Evolutionary conservation across 2,113 vertebrate species (phyloP), one percentile per base, ranked within the genome.

Genomic region (Hippocampus mohnikei): DNA sequence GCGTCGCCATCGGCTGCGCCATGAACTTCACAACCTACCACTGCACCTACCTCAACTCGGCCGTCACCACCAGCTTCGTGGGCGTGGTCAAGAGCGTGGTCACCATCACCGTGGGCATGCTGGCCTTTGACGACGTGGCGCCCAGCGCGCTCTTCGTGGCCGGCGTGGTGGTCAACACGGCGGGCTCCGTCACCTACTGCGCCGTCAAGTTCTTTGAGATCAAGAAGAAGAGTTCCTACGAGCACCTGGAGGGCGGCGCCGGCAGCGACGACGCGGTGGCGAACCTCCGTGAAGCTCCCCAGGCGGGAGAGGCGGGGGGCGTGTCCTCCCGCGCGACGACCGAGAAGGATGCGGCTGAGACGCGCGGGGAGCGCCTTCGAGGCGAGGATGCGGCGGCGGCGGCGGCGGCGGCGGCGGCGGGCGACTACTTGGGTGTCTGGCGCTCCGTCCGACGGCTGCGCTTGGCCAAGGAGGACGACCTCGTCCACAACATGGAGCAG

Each of bases 21-120:
- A 98, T 99, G 96, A 98, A 98, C 91, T 98, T 99, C 90, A 99
- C 97, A 83, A 99, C 97, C 4, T 90, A 98, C 48, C 96, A 98
- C 83, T 99, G 97, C 84, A 99, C 97, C 72, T 98, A 98, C 88
- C 95, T 98, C 89, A 99, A 99, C 93, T 99, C 97, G 0, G 97
- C 97, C 0, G 96, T 99, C 88, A 99, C 97, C 90, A 99, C 97
- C 87, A 99, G 97, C 90, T 99, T 99, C 1, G 97, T 99, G 2
- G 97, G 97, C 10, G 97, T 99, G 84, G 96, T 98, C 76, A 99
- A 99, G 88, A 98, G 96, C 91, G 94, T 98, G 53, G 96, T 94
- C 77, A 99, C 97, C 73, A 98, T 98, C 88, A 98, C 97, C 0
- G 97, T 99, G 27, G 97, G 97, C 71, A 98, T 99, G 96, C 88